These are phyloP conservation scores for Pecten maximus DNA, from an alignment of 2,888 invertebrate genomes.

Conservation along the genomic window DNA sequence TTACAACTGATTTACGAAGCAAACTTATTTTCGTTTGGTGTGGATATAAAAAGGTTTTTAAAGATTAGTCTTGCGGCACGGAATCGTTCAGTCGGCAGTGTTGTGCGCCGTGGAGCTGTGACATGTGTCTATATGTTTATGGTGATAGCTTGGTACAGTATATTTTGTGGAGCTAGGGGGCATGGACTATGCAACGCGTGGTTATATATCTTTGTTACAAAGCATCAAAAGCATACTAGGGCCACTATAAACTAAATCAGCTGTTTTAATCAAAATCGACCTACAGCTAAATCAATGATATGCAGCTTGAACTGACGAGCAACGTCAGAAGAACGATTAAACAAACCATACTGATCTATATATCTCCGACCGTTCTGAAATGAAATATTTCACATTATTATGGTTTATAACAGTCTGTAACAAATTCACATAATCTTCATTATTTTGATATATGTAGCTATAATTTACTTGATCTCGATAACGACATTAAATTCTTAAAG, in stretches of 20 bases:
- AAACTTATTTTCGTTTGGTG: too few species aligned
- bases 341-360: conserved; percentile 15
- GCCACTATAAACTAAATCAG: background rate
- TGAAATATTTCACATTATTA: background rate
- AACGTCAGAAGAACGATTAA: background rate
- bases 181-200: conserved; percentile 1
- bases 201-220: background rate
- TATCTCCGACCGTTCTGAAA: background rate
- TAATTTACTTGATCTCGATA: too few species aligned
- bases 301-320: background rate
- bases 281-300: background rate
- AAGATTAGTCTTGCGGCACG: background rate
- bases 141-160: background rate
- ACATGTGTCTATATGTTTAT: background rate
- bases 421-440: background rate
- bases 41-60: background rate
- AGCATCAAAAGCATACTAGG: conserved; percentile 4
- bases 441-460: too few species aligned
- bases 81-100: background rate
- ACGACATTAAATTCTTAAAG: too few species aligned
- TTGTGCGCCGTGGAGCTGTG: background rate
- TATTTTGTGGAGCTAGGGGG: background rate
- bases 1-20: too few species aligned
- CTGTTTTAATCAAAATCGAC: background rate
- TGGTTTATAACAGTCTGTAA: background rate